These are phyloP conservation scores for Ochropacha duplaris DNA, from an alignment of 2,888 invertebrate genomes.

Conservation along the genomic window DNA sequence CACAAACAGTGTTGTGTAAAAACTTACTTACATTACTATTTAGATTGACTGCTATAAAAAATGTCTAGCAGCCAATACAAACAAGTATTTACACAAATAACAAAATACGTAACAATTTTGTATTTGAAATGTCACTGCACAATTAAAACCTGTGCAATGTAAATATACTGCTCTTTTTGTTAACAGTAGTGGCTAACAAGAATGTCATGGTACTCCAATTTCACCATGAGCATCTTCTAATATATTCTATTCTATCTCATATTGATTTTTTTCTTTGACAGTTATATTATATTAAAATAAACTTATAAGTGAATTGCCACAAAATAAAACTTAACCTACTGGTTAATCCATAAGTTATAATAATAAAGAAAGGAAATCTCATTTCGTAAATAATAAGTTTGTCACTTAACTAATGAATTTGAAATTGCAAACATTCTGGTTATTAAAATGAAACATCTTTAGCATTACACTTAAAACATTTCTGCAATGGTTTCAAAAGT, in stretches of 20 bases:
- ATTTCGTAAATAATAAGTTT: neutral
- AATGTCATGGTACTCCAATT: neutral
- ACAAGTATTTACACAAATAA: conserved; percentile 45
- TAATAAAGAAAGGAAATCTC: conserved; percentile 1
- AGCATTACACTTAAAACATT: neutral
- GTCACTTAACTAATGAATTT: neutral
- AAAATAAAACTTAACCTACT: conserved; percentile 2
- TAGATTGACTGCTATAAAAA: conserved; percentile 55
- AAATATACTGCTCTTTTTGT: neutral
- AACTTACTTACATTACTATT: conserved; percentile 62
- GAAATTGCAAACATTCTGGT: neutral
- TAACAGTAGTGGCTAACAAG: neutral
- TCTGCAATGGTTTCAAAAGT: neutral
- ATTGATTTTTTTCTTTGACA: neutral
- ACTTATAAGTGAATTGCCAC: conserved; percentile 1
- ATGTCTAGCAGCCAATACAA: conserved; percentile 37
- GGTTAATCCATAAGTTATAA: conserved; percentile 1
- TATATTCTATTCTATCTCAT: neutral
- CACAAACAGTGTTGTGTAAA: conserved; percentile 57
- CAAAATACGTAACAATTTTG: conserved; percentile 40
- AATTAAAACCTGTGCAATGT: neutral
- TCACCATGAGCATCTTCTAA: neutral
- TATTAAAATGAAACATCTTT: neutral
- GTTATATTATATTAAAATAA: neutral
- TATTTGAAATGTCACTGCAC: neutral